Conservation (phyloP, 2,113 vertebrate genomes). For the Tringa solitaria region DNA sequence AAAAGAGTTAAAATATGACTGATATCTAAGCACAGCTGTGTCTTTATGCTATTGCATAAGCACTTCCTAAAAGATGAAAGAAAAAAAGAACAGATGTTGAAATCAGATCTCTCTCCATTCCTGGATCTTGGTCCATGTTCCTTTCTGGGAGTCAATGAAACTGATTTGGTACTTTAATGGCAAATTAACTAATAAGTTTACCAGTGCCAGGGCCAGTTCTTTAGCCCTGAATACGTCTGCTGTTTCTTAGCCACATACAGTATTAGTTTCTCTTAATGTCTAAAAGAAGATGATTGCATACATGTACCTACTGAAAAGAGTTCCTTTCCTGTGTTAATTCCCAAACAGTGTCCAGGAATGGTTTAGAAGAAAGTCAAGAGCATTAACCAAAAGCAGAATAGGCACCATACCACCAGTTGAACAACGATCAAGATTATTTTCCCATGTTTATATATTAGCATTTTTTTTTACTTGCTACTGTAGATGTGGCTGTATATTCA, state of each 20-base stretch:
- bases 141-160: neutral
- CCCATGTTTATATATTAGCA: neutral
- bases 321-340: neutral
- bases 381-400: neutral
- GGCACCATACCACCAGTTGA: neutral
- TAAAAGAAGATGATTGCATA: neutral
- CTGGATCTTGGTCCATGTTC: rapidly evolving
- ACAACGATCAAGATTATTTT: neutral
- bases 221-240: neutral
- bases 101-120: neutral
- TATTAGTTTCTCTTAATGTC: neutral
- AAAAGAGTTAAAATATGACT: neutral
- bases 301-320: neutral
- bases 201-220: neutral
- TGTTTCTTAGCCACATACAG: neutral
- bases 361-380: neutral
- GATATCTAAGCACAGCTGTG: neutral
- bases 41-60: neutral
- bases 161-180: neutral
- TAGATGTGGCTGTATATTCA: neutral
- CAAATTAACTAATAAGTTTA: neutral
- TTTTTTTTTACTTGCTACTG: neutral
- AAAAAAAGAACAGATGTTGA: neutral
- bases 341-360: neutral
- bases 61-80: neutral